Evolutionary conservation across 1,140 invertebrate genomes (phyloP).

Genomic region (Nephotettix cincticeps): DNA sequence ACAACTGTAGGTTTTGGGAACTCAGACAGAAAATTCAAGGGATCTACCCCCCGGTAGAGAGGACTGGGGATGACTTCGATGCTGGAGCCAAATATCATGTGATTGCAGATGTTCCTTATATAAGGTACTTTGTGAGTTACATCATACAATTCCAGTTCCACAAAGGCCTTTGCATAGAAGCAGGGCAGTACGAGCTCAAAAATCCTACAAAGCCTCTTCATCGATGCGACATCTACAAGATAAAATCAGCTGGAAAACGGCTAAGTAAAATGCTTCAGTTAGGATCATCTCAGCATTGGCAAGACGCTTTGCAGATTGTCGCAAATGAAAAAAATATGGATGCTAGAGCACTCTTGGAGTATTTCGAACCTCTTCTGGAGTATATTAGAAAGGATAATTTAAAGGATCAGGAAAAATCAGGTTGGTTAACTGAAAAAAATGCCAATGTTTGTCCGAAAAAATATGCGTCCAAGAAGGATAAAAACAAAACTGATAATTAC

Average conservation of each 20-base stretch:
- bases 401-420: constrained; percentile 66
- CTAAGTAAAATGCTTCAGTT: constrained; percentile 75
- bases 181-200: constrained; percentile 72
- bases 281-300: constrained; percentile 81
- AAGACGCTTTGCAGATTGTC: constrained; percentile 74
- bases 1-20: constrained; percentile 74
- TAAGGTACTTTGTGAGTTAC: constrained; percentile 84
- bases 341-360: constrained; percentile 70
- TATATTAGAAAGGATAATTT: constrained; percentile 79
- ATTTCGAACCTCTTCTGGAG: constrained; percentile 72
- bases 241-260: constrained; percentile 69
- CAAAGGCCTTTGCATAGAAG: constrained; percentile 73
- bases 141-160: constrained; percentile 93
- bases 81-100: constrained; percentile 84
- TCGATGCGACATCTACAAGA: constrained; percentile 82
- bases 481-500: too few relatives aligned
- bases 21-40: constrained; percentile 69
- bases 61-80: constrained; percentile 81
- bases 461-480: too few relatives aligned
- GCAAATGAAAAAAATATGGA: constrained; percentile 75
- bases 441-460: too few relatives aligned
- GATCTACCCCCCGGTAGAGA: constrained; percentile 70
- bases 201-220: constrained; percentile 68
- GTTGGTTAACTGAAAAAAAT: too few relatives aligned
- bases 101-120: constrained; percentile 78